Base-by-base conservation (phyloP, 2,888 invertebrate species). In the Allygus modestus region DNA sequence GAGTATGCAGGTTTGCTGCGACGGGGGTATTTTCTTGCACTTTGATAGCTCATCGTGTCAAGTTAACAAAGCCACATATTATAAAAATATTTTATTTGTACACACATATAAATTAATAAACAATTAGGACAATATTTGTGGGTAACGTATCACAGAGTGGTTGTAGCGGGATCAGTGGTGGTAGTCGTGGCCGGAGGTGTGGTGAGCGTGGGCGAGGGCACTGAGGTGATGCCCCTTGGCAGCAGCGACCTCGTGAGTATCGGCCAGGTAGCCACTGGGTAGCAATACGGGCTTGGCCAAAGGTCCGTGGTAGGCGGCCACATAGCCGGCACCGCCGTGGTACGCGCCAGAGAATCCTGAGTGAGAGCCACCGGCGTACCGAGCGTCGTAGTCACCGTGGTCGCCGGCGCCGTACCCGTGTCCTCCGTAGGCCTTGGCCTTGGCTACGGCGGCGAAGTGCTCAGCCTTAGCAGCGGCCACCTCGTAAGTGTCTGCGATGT, bases 191-290 rank as follows among this genome's bases (percentile, higher is more conserved):
- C 23, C 23, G 17, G 33, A 4, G 58, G 46, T 2, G 58, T 79
- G 79, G 37, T 58, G 51, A 26, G 79, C 79, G 1, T 79, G 79
- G 51, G 79, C 79, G 11, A 81, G 51, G 23, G 84, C 84, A 15
- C 46, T 31, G 7, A 69, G 71, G 41, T 84, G 84, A 37, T 31
- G 46, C 15, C 71, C 69, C 79, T 81, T 84, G 71, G 81, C 81
- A 28, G 84, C 84, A 5, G 89, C 89, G 9, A 92, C 92, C 88
- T 92, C 92, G 15, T 91, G 90, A 0, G 91, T 91, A 85, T 92
- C 92, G 41, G 84, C 84, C 79, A 86, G 86, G 41, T 87, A 85
- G 58, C 86, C 86, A 1, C 81, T 58, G 82, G 81, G 82, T n/a
- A 79, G 79, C 20, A 79, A 58, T 33, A 79, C 79, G n/a, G 79